Evolutionary conservation across 1,140 invertebrate species (phyloP).

Genomic region (Drosophila punjabiensis): DNA sequence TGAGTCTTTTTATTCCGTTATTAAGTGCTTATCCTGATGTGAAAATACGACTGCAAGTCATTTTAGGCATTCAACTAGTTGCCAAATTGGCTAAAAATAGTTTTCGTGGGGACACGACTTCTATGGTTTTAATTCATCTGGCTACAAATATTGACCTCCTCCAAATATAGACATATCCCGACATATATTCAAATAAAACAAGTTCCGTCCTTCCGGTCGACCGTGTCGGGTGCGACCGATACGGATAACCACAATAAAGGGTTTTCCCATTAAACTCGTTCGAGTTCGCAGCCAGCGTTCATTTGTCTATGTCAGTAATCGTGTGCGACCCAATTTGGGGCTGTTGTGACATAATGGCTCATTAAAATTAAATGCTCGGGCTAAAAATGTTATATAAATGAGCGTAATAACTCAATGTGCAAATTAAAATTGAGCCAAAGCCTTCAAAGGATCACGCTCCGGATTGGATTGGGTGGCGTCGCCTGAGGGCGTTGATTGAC

Average conservation of each 20-base stretch:
- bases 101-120: neutral
- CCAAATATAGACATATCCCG: constrained; percentile 8
- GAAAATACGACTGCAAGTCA: neutral
- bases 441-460: constrained; percentile 29
- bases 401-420: constrained; percentile 69
- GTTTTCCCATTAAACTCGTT: constrained; percentile 58
- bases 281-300: constrained; percentile 21
- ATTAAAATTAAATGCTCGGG: constrained; percentile 67
- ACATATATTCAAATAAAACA: neutral
- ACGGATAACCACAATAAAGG: constrained; percentile 67
- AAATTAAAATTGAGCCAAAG: constrained; percentile 76
- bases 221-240: neutral
- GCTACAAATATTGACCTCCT: constrained; percentile 19
- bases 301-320: constrained; percentile 42
- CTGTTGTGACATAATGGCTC: constrained; percentile 71
- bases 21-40: no score
- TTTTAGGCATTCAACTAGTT: neutral
- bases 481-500: constrained; percentile 23
- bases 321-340: constrained; percentile 33
- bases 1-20: no score
- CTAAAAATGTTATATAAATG: constrained; percentile 70
- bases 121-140: constrained; percentile 18
- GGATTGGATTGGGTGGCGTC: constrained; percentile 4
- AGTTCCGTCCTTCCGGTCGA: neutral
- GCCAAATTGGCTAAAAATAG: neutral